Evolutionary conservation across 2,888 invertebrate species (phyloP), one percentile per base, ranked within the genome.

Genomic region (Lamellibrachia satsuma): DNA sequence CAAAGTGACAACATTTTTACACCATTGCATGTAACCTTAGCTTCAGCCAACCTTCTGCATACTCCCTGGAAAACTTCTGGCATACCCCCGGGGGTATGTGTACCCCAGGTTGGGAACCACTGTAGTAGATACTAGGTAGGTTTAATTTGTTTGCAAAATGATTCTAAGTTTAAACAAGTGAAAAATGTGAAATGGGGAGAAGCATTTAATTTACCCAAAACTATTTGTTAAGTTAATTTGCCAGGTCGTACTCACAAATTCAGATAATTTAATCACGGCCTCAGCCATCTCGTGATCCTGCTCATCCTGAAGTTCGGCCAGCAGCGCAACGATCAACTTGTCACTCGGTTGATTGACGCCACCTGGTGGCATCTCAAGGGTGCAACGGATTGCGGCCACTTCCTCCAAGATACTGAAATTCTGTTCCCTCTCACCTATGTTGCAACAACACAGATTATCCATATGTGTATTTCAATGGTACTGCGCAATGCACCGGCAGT

Each of bases 331-430:
- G 75, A 75, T 22, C 75, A 75, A 75, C 75, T 75, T n/a, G 0
- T 75, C 75, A 75, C 22, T n/a, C 22, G 22, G 75, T 2, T 2
- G 22, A 75, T n/a, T 75, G 75, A 2, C 22, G 75, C 22, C 75
- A 3, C 94, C 93, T 9, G 94, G 15, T 11, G 92, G 39, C 22
- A 22, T 90, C 11, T 91, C 94, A 90, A 95, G 93, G 15, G 95
- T 94, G 90, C 94, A 93, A 75, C 94, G 94, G 3, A 96, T 94
- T 51, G 96, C 96, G n/a, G 95, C 95, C 57, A 95, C 95, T 92
- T 96, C 96, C 92, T 96, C 96, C 75, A 96, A 92, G 52, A 96
- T 95, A 91, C 93, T 93, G 52, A 94, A 93, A 92, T 95, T 94
- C 52, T 96, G 96, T 52, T 96, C 95, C 91, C 94, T 93, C 91